Conservation (phyloP, 2,888 invertebrate genomes). For the Agonopterix arenella region DNA sequence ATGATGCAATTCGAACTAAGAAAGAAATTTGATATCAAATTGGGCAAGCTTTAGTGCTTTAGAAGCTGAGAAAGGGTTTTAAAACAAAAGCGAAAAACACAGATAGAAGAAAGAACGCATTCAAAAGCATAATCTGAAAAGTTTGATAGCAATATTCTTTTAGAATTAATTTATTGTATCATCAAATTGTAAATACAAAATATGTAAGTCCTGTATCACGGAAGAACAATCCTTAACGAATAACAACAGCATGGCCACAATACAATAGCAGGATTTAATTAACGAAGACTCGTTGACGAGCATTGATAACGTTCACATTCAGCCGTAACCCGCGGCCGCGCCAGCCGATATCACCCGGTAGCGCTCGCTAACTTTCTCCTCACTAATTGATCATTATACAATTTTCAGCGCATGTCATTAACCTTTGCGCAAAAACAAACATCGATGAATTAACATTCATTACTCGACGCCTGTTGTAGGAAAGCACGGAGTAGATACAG, state of each 20-base stretch:
- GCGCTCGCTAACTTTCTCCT: conserved; percentile 1
- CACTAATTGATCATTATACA: not conserved
- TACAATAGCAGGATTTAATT: conserved; percentile 30
- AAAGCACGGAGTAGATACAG: not conserved
- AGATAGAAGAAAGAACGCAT: no score
- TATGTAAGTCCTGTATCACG: no score
- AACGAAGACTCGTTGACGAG: conserved; percentile 25
- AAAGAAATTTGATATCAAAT: no score
- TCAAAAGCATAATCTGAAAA: no score
- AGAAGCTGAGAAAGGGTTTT: no score
- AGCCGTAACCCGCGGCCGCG: not conserved
- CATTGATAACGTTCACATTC: conserved; percentile 5
- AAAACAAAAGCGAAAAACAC: no score
- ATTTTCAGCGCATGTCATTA: not conserved
- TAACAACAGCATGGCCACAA: conserved; percentile 1
- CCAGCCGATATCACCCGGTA: not conserved
- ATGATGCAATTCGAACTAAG: no score
- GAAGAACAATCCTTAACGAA: no score
- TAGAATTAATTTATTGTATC: no score
- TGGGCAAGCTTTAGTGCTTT: no score
- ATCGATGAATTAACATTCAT: conserved; percentile 5
- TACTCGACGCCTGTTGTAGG: not conserved
- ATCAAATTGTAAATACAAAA: no score
- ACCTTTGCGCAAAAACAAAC: not conserved
- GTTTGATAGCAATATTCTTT: no score